phyloP scores from a whole-genome alignment of 2,113 vertebrate species.

The Pedionomus torquatus region DNA sequence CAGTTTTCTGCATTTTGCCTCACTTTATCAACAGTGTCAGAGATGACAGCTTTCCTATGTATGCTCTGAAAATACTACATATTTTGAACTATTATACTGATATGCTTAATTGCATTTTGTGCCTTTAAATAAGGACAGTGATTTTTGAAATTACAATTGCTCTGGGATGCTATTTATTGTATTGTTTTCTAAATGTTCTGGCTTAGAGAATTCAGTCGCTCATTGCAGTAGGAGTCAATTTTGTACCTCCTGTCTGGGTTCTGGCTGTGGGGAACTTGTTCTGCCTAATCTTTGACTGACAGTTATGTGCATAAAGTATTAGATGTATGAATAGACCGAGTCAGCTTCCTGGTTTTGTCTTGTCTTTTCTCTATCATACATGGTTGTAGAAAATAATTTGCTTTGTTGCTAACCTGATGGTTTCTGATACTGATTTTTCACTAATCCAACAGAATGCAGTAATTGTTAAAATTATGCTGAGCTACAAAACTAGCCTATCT shows the following conservation, averaged over 20 bases:
- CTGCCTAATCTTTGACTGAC: not conserved
- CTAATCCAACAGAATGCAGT: not conserved
- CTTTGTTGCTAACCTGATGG: not conserved
- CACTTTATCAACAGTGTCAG: not conserved
- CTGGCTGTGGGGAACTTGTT: not conserved
- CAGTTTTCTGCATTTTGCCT: not conserved
- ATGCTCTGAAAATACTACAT: not conserved
- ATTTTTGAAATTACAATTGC: not conserved
- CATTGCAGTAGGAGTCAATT: not conserved
- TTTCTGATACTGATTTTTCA: not conserved
- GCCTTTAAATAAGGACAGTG: not conserved
- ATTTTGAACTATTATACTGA: not conserved
- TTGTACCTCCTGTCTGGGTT: not conserved
- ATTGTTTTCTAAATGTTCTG: not conserved
- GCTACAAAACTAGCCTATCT: not conserved
- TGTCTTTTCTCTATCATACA: not conserved
- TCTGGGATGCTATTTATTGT: not conserved
- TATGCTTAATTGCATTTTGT: not conserved
- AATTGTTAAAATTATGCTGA: not conserved
- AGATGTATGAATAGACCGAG: not conserved
- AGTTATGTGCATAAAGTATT: not conserved
- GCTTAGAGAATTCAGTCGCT: not conserved
- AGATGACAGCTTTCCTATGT: not conserved
- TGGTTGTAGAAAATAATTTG: not conserved
- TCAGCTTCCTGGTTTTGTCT: not conserved